phyloP scores from a whole-genome alignment of 2,797 vertebrate species.

The Gambusia yucatana region DNA sequence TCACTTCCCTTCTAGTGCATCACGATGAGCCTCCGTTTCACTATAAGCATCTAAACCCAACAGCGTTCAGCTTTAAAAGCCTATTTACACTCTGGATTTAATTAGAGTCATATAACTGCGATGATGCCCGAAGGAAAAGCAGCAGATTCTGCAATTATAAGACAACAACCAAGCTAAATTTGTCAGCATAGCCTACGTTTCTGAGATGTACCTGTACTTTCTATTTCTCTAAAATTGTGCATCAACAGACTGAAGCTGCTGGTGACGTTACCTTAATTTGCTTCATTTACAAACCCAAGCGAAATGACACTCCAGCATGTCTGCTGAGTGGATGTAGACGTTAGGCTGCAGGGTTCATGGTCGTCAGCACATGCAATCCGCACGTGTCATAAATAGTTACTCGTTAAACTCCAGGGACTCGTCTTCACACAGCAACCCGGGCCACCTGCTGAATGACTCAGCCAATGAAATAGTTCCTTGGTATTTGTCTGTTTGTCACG shows the following conservation, averaged over 20 bases:
- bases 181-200: neutral
- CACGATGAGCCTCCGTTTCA: conserved; percentile 20
- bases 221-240: neutral
- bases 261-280: neutral
- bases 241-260: neutral
- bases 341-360: conserved; percentile 29
- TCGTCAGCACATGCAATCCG: conserved; percentile 29
- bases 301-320: conserved; percentile 19
- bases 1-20: neutral
- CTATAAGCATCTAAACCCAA: conserved; percentile 25
- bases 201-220: neutral
- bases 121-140: neutral
- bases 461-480: conserved; percentile 1
- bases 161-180: neutral
- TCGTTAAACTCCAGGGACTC: conserved; percentile 35
- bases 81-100: conserved; percentile 26
- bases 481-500: neutral
- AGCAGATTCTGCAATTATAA: neutral
- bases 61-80: conserved; percentile 9
- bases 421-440: conserved; percentile 34
- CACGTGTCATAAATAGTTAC: conserved; percentile 33
- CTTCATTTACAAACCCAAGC: neutral
- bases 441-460: conserved; percentile 23
- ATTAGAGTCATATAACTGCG: conserved; percentile 6
- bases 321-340: conserved; percentile 8